Base-by-base conservation (phyloP, 2,888 invertebrate genomes). In the Chrysopilus asiliformis region DNA sequence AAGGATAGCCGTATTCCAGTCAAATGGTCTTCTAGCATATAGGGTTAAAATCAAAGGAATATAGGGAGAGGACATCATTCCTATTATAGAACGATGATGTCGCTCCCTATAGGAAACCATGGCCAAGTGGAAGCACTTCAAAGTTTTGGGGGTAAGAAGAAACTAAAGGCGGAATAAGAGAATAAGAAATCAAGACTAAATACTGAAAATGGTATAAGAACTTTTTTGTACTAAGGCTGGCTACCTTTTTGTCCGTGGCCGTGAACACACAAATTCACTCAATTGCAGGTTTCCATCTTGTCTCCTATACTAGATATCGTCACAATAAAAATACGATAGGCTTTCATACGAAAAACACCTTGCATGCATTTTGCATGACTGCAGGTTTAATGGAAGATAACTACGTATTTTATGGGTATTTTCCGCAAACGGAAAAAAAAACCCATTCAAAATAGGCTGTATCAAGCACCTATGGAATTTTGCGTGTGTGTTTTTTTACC, bases 231-330 rank as follows among this genome's bases (percentile, higher is more conserved):
- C 20, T 15, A 28, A 25, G 12, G 18, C 28, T 31, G 36, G 12
- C 25, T 12, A 24, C 31, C 25, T 31, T 31, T 36, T 31, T 10
- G 24, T 16, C n/a, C n/a, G 20, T 19, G 6, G n/a, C 31, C n/a
- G 17, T 29, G 31, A 36, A 36, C 36, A 36, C 15, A 36, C 36
- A 36, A 36, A 36, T 36, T 36, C 36, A 36, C 36, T 36, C 36
- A 36, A n/a, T 36, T 20, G 30, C 14, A 26, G 30, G 30, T 29
- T 18, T 36, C n/a, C n/a, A n/a, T n/a, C n/a, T n/a, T n/a, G n/a
- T n/a, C n/a, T n/a, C 27, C 29, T 30, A 12, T 16, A n/a, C 20
- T n/a, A 20, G 36, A 36, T 30, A 36, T 28, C 22, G 30, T 36
- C 29, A 15, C 22, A 16, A n/a, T 13, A 14, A 20, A 19, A 18